phyloP scores from a whole-genome alignment of 2,888 invertebrate species.

The Dryomyza anilis region DNA sequence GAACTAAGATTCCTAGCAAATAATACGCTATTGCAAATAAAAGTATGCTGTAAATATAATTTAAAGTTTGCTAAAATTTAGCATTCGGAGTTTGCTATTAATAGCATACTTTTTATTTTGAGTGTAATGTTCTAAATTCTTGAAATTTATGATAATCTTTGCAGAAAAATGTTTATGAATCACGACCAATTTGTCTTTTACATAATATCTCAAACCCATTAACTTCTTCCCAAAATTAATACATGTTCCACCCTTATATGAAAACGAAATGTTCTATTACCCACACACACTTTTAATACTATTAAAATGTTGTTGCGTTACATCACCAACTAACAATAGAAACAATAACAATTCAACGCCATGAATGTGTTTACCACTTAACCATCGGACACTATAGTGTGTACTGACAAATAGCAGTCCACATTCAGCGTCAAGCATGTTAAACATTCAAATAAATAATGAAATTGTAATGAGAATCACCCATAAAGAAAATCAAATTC shows the following conservation, averaged over 20 bases:
- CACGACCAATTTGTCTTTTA: too few species aligned
- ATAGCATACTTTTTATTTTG: too few species aligned
- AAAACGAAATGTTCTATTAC: neutral
- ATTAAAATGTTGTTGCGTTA: conserved; percentile 38
- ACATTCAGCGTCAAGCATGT: conserved; percentile 30
- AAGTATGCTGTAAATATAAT: too few species aligned
- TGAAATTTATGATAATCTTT: too few species aligned
- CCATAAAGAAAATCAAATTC: conserved; percentile 50
- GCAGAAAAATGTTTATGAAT: too few species aligned
- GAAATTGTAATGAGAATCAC: conserved; percentile 58
- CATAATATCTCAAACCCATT: conserved; percentile 44
- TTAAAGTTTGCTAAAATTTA: too few species aligned
- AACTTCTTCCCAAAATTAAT: conserved; percentile 39
- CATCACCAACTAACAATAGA: conserved; percentile 33
- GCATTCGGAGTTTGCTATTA: too few species aligned
- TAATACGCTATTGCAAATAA: too few species aligned
- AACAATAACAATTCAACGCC: conserved; percentile 18
- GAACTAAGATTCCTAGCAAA: too few species aligned
- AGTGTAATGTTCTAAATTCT: too few species aligned
- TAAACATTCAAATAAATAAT: conserved; percentile 52
- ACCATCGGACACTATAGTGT: neutral
- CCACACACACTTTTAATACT: conserved; percentile 22
- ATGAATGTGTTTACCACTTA: conserved; percentile 11
- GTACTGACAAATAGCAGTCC: neutral
- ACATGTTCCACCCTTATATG: conserved; percentile 11